Evolutionary conservation across 2,888 invertebrate genomes (phyloP).

Genomic region (Eumacrocentrus americanus): DNA sequence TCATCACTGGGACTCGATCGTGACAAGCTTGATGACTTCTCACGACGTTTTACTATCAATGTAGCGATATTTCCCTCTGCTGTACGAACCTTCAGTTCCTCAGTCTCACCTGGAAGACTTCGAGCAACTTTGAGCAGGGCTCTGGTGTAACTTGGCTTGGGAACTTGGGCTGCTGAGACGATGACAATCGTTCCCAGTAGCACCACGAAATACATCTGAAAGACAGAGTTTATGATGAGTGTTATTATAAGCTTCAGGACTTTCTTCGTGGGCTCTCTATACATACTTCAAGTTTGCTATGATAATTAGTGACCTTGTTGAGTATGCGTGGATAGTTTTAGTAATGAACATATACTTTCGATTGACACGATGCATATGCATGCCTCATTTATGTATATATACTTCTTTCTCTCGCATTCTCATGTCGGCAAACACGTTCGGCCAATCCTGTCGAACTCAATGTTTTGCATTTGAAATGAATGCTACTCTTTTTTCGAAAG

Average conservation of each 20-base stretch:
- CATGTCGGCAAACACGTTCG: conserved; percentile 7
- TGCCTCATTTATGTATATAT: not conserved
- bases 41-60: conserved; percentile 74
- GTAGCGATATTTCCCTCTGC: conserved; percentile 79
- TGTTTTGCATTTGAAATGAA: conserved; percentile 17
- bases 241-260: too few relatives aligned
- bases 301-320: conserved; percentile 27
- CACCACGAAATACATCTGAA: conserved; percentile 29
- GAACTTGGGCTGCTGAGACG: conserved; percentile 43
- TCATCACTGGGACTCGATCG: not conserved
- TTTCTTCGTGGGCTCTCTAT: too few relatives aligned
- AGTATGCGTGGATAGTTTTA: conserved; percentile 30
- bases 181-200: conserved; percentile 27
- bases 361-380: conserved; percentile 29
- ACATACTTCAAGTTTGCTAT: too few relatives aligned
- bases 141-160: conserved; percentile 69
- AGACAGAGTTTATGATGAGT: too few relatives aligned
- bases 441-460: not conserved
- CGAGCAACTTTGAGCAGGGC: conserved; percentile 79
- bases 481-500: conserved; percentile 10
- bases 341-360: conserved; percentile 38
- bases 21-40: conserved; percentile 54
- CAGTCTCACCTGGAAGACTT: conserved; percentile 77
- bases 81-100: conserved; percentile 78
- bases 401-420: conserved; percentile 1